Base-by-base conservation (phyloP, 1,140 invertebrate genomes). In the Tetragonula clypearis region DNA sequence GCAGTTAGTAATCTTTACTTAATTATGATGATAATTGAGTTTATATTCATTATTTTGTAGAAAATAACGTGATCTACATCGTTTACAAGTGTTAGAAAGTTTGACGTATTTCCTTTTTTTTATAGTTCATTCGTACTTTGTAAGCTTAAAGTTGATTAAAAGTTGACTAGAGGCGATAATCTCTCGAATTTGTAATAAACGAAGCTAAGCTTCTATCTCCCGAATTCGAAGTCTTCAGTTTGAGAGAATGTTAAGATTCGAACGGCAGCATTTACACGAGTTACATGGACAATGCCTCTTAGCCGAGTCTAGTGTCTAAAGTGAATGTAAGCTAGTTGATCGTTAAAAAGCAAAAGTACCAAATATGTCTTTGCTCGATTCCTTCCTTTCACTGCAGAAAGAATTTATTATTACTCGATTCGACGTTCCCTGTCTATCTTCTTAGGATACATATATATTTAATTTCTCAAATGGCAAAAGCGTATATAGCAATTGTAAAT, bases 101-200 rank as follows among this genome's bases (percentile, higher is more conserved):
- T 62, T 68, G 66, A 88, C 23, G 35, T n/a, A 79, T 41, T 65
- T 88, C 41, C 41, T n/a, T 66, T 26, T 80, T 62, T 56, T 30
- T 19, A 71, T 58, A 65, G 65, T 87, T 90, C 41, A 75, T 85
- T 49, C 85, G 30, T 76, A 75, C 72, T 30, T 56, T 35, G n/a
- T 86, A 88, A 84, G 80, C 79, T 87, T 86, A 81, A 79, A 87
- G 68, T 87, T 41, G 80, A 88, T 89, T 82, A 62, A 86, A 90
- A 73, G 68, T 87, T 90, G 76, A 90, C 87, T 89, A 89, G 86
- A 85, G 81, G 77, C 85, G 66, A 91, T 88, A 90, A 91, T 88
- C 82, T 87, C 78, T 84, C 82, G 66, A 41, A 87, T 81, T 85
- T 83, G 85, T 68, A 65, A 76, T 90, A 84, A 76, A 85, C 3